phyloP scores from a whole-genome alignment of 2,888 invertebrate species.

The Esperia sulphurella region DNA sequence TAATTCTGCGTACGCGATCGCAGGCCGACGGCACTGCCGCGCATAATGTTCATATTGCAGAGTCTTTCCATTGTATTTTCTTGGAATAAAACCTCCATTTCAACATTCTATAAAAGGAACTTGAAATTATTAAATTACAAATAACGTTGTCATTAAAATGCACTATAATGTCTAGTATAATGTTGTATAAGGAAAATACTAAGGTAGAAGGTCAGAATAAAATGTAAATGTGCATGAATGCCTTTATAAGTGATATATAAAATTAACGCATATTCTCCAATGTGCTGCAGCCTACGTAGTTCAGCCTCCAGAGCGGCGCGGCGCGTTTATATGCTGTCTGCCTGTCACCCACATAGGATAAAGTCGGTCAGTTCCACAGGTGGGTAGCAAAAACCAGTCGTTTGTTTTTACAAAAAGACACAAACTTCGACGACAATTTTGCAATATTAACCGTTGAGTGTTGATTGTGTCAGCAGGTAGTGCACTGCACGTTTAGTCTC shows the following conservation, averaged over 20 bases:
- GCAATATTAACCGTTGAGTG: slow-evolving; percentile 13
- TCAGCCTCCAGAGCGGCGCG: slow-evolving; percentile 10
- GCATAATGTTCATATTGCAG: neutral
- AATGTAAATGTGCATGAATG: slow-evolving; percentile 5
- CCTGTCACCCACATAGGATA: slow-evolving; percentile 34
- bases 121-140: neutral
- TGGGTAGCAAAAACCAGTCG: slow-evolving; percentile 27
- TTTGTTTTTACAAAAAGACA: slow-evolving; percentile 23
- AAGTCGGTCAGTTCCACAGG: slow-evolving; percentile 15
- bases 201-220: slow-evolving; percentile 9
- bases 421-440: slow-evolving; percentile 19
- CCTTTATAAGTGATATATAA: slow-evolving; percentile 2
- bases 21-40: slow-evolving; percentile 18
- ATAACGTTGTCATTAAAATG: slow-evolving; percentile 3
- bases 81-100: slow-evolving; percentile 4
- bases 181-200: slow-evolving; percentile 9
- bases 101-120: slow-evolving; percentile 2
- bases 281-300: slow-evolving; percentile 21
- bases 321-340: slow-evolving; percentile 20
- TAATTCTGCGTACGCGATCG: slow-evolving; percentile 36
- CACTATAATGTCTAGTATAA: slow-evolving; percentile 4
- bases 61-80: neutral
- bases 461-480: slow-evolving; percentile 6
- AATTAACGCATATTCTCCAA: slow-evolving; percentile 1
- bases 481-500: neutral